Evolutionary conservation across 2,797 vertebrate genomes (phyloP).

Genomic region (Pseudochromis fuscus): DNA sequence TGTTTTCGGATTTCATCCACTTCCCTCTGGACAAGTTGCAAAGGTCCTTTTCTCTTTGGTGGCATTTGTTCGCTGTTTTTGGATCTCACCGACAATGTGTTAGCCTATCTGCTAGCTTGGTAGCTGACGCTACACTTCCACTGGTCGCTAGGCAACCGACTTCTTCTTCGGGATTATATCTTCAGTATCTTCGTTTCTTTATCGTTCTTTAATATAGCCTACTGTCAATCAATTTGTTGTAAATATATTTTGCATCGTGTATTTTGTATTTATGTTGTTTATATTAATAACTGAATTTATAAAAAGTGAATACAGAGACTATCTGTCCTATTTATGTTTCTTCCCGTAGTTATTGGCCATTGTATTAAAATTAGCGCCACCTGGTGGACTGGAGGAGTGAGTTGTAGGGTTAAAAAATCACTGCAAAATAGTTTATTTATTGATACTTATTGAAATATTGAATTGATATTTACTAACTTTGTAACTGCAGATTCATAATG

Average conservation of each 20-base stretch:
- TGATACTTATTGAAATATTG: too few relatives aligned
- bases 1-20: constrained; percentile 74
- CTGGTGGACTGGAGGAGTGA: constrained; percentile 36
- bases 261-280: not conserved
- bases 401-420: too few relatives aligned
- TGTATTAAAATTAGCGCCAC: constrained; percentile 5
- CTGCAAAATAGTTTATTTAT: too few relatives aligned
- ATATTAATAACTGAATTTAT: not conserved
- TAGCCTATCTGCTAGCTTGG: constrained; percentile 13
- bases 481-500: too few relatives aligned
- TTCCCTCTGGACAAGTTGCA: constrained; percentile 79
- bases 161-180: constrained; percentile 10
- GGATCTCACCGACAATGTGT: not conserved
- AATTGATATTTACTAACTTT: too few relatives aligned
- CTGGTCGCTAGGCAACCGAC: constrained; percentile 72
- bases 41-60: constrained; percentile 78
- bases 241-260: not conserved
- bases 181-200: fast-evolving
- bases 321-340: not conserved
- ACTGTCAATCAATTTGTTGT: not conserved
- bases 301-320: not conserved
- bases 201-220: too few relatives aligned
- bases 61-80: constrained; percentile 70
- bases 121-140: constrained; percentile 22
- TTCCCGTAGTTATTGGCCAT: fast-evolving